These are phyloP conservation scores for Meandrusa payeni DNA, from an alignment of 2,888 invertebrate species.

Conservation along the genomic window DNA sequence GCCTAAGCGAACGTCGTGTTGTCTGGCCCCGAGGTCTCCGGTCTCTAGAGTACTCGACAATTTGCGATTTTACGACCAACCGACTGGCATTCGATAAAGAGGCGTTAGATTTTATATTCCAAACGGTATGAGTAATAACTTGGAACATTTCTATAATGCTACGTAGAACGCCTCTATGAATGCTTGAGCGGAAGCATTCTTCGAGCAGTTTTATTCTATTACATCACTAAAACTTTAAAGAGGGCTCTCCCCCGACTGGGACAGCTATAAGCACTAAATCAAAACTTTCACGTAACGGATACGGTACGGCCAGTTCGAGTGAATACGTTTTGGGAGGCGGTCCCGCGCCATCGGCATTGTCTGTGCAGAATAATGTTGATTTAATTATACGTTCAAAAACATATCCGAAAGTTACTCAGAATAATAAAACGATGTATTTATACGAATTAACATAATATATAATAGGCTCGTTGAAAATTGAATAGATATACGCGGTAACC, in stretches of 20 bases:
- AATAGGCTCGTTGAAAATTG: too few relatives aligned
- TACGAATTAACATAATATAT: too few relatives aligned
- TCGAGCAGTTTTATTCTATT: conserved; percentile 77
- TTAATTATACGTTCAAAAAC: conserved; percentile 1
- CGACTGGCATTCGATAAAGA: conserved; percentile 53
- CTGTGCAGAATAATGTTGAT: conserved; percentile 31
- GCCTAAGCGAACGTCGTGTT: too few relatives aligned
- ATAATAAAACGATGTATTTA: too few relatives aligned
- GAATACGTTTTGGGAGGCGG: conserved; percentile 58
- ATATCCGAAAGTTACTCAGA: not conserved
- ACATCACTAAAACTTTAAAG: conserved; percentile 73
- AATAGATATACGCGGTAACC: too few relatives aligned
- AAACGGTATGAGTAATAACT: conserved; percentile 55
- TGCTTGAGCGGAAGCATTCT: conserved; percentile 60
- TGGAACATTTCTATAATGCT: conserved; percentile 50
- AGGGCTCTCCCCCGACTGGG: conserved; percentile 62
- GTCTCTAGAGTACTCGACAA: too few relatives aligned
- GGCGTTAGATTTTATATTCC: conserved; percentile 59
- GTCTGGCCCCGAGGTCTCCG: too few relatives aligned
- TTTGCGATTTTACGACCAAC: too few relatives aligned
- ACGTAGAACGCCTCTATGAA: conserved; percentile 52
- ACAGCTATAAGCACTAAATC: conserved; percentile 78
- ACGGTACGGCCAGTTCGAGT: conserved; percentile 57
- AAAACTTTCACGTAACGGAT: conserved; percentile 71
- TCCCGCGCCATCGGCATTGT: conserved; percentile 50